These are phyloP conservation scores for Melanophora roralis DNA, from an alignment of 2,888 invertebrate species.

Conservation along the genomic window DNA sequence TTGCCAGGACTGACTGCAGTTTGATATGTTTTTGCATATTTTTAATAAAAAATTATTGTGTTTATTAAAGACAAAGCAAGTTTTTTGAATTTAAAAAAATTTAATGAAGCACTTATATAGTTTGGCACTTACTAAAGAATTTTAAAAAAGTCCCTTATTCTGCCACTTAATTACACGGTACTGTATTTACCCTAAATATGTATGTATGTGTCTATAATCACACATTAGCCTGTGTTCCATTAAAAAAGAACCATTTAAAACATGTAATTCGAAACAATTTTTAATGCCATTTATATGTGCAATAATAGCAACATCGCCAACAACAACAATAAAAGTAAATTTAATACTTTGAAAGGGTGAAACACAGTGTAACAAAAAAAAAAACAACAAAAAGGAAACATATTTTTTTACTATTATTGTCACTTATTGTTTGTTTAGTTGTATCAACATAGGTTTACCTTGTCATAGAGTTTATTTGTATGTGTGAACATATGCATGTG, in stretches of 20 bases:
- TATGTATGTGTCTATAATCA: too few species aligned
- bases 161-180: too few species aligned
- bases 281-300: conserved; percentile 39
- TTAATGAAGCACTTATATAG: too few species aligned
- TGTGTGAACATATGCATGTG: background rate
- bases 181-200: too few species aligned
- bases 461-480: background rate
- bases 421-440: background rate
- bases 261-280: conserved; percentile 38
- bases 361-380: conserved; percentile 1
- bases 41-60: too few species aligned
- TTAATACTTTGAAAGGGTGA: background rate
- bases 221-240: background rate
- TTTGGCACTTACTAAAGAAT: too few species aligned
- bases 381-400: background rate
- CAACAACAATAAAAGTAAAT: background rate
- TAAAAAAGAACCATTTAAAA: conserved; percentile 20
- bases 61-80: too few species aligned
- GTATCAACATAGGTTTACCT: background rate
- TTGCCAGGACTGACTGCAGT: too few species aligned
- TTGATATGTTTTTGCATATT: too few species aligned
- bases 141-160: too few species aligned
- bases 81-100: too few species aligned
- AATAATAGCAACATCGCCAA: conserved; percentile 8
- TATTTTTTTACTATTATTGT: background rate